Percentiles rank a stretch among this genome's conserved stretches.
Evolutionary conservation across 2,797 vertebrate species (phyloP).

Genomic region (Neomorphus geoffroyi): DNA sequence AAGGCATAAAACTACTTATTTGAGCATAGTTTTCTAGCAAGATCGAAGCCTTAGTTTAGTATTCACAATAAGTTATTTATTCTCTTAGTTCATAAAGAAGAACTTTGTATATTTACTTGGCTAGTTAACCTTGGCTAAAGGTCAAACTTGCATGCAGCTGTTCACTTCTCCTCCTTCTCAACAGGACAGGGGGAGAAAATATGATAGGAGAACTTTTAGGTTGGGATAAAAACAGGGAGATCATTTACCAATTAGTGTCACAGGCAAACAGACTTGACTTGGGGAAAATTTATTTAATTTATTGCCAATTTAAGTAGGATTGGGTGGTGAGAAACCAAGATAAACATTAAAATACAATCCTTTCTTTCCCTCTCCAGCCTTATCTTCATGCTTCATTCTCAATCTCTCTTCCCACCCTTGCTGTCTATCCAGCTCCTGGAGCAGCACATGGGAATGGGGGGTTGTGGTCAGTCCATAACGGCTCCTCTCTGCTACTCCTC

Average conservation of each 20-base stretch:
- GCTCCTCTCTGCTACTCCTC: neutral
- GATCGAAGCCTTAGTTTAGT: neutral
- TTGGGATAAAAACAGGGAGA: neutral
- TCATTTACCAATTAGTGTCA: neutral
- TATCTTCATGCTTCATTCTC: neutral
- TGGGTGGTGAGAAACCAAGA: neutral
- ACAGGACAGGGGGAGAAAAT: neutral
- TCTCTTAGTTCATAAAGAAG: neutral
- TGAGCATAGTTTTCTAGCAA: neutral
- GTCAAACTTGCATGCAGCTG: neutral
- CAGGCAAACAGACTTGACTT: neutral
- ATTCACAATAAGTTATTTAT: neutral
- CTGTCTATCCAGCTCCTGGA: accelerated
- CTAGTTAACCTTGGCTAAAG: neutral
- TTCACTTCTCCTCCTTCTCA: neutral
- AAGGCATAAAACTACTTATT: neutral
- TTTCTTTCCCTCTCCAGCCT: neutral
- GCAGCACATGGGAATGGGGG: neutral
- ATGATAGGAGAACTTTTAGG: neutral
- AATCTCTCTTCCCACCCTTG: accelerated
- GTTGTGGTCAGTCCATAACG: neutral
- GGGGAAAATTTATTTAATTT: neutral
- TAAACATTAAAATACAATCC: neutral
- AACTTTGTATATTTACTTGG: neutral
- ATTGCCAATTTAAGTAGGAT: neutral